These are phyloP conservation scores for Eretmochelys imbricata DNA, from an alignment of 2,113 vertebrate genomes.

Conservation along the genomic window DNA sequence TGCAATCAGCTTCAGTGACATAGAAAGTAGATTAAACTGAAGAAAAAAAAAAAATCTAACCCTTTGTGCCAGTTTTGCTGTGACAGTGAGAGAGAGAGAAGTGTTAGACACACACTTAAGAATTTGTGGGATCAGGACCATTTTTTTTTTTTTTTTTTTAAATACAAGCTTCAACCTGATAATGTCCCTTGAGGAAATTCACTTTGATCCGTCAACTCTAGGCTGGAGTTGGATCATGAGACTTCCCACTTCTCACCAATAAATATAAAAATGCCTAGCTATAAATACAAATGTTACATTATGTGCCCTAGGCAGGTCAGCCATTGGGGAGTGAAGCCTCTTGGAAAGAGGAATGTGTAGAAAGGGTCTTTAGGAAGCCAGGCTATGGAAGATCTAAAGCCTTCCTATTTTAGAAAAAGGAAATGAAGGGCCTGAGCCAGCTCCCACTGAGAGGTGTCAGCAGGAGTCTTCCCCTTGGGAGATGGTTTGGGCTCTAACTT, in stretches of 20 bases:
- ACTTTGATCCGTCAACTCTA: not conserved
- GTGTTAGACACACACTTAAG: not conserved
- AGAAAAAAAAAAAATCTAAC: too few relatives aligned
- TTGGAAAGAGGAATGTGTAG: not conserved
- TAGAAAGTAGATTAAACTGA: not conserved
- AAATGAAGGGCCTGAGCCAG: not conserved
- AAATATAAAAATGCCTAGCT: slow-evolving; percentile 8
- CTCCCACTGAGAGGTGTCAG: not conserved
- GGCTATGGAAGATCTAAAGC: not conserved
- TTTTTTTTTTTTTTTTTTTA: not conserved
- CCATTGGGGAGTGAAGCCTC: not conserved
- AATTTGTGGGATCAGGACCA: not conserved
- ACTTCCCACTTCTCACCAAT: slow-evolving; percentile 10
- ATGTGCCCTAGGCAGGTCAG: not conserved
- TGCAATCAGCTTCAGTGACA: not conserved
- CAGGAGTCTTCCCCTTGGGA: not conserved
- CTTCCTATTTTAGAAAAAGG: not conserved
- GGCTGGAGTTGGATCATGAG: not conserved
- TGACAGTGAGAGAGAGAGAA: not conserved
- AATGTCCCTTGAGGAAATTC: not conserved
- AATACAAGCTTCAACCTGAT: not conserved
- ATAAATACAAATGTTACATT: slow-evolving; percentile 49
- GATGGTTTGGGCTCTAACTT: not conserved
- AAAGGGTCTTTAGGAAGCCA: not conserved
- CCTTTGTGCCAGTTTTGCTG: not conserved